Conservation (phyloP, 2,797 vertebrate genomes). For the Chelon labrosus region DNA sequence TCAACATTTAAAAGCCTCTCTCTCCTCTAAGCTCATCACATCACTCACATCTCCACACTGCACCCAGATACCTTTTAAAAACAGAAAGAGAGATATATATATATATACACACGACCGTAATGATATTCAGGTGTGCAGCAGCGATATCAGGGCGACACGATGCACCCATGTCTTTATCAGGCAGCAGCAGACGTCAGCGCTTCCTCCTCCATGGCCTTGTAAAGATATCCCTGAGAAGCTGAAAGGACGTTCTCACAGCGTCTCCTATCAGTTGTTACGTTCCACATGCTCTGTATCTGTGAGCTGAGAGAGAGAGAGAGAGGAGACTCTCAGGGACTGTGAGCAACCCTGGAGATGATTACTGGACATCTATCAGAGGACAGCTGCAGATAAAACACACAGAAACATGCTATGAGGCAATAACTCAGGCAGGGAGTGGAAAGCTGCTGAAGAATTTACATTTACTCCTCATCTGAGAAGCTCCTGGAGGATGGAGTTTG, state of each 20-base stretch:
- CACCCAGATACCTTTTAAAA: neutral
- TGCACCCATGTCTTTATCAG: constrained; percentile 36
- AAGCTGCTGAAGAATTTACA: too few relatives aligned
- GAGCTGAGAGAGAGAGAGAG: too few relatives aligned
- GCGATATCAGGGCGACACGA: constrained; percentile 12
- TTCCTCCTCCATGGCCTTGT: constrained; percentile 9
- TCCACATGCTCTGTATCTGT: neutral
- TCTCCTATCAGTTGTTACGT: constrained; percentile 1
- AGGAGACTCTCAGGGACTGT: neutral
- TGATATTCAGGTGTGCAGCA: constrained; percentile 36
- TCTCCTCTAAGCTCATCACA: constrained; percentile 5
- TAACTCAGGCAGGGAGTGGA: neutral
- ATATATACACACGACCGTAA: constrained; percentile 5
- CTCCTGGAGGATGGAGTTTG: too few relatives aligned
- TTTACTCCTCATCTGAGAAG: too few relatives aligned
- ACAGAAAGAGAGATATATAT: too few relatives aligned
- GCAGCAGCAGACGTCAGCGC: constrained; percentile 12
- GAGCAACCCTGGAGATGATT: constrained; percentile 3
- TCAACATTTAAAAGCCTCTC: neutral
- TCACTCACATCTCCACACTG: constrained; percentile 9
- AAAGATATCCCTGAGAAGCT: constrained; percentile 16
- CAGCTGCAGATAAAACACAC: neutral
- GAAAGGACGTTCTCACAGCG: constrained; percentile 5
- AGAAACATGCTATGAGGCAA: neutral
- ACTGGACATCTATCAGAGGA: neutral